Conservation (phyloP, 2,888 invertebrate species). For the Eumacrocentrus americanus region DNA sequence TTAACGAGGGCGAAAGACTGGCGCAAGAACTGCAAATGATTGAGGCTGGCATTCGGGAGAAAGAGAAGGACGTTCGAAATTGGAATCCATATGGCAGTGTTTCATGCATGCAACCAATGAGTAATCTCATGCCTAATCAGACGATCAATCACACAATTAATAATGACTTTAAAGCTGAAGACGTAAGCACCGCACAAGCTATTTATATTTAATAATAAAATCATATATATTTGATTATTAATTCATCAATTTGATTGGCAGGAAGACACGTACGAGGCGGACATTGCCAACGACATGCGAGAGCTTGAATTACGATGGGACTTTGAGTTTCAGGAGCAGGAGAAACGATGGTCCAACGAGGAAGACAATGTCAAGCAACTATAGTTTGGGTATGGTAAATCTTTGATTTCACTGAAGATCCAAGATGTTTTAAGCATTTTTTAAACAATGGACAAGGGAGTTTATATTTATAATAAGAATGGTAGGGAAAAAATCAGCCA, state of each 20-base stretch:
- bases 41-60: conserved; percentile 69
- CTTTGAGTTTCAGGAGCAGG: conserved; percentile 71
- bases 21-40: conserved; percentile 68
- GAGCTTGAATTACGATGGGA: conserved; percentile 71
- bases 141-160: conserved; percentile 45
- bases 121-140: conserved; percentile 48
- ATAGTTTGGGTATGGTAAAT: conserved; percentile 32
- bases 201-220: not conserved
- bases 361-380: conserved; percentile 62
- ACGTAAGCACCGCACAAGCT: conserved; percentile 49
- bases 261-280: conserved; percentile 69
- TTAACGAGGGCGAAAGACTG: conserved; percentile 65
- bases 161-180: conserved; percentile 56
- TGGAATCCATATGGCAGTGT: conserved; percentile 58
- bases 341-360: conserved; percentile 69
- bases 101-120: conserved; percentile 53
- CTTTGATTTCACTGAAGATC: not conserved
- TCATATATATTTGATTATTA: not conserved
- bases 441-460: not conserved
- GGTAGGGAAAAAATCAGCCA: not conserved
- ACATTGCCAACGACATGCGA: conserved; percentile 72
- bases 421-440: conserved; percentile 13
- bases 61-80: conserved; percentile 66
- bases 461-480: not conserved
- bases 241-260: conserved; percentile 40